Evolutionary conservation across 2,113 vertebrate genomes (phyloP), one percentile per base, ranked within the genome.

Genomic region (Microtus oregoni): DNA sequence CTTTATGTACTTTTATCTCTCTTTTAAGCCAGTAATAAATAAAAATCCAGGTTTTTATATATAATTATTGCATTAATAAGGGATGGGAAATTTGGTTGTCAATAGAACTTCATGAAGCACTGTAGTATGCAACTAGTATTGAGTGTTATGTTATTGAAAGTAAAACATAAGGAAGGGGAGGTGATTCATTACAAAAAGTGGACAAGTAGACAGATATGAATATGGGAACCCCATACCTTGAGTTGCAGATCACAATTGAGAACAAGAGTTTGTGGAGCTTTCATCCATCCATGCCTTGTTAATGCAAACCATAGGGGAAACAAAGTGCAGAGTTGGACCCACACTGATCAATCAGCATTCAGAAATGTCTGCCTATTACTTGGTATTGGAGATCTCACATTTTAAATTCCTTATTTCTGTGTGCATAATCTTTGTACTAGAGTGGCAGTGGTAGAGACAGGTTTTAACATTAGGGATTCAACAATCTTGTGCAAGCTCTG

Each of bases 321-420:
- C 14, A 52, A 52, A 52, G 13, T 52, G 14, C 52, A 52, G 52
- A 52, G 0, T 14, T 52, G 0, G 0, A 52, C 52, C 2, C 52
- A 52, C 52, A 52, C 14, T 52, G 52, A 52, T 52, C 14, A 52
- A 15, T 52, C 73, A 44, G 10, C 4, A 75, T 24, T 3, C 4
- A 41, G 38, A 10, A 44, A 44, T 75, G 5, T 24, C 0, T 44
- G 10, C 0, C 0, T 52, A 52, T 0, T 14, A 52, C 52, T 41
- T 75, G 38, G 4, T 0, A 41, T 2, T 75, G 38, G 22, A 5
- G 0, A 73, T 10, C 0, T 41, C n/a, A 41, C 0, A 2, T 41
- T 24, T 41, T 75, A 20, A 11, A 20, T 41, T 1, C 22, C 4
- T 75, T 75, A 52, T 13, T 41, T 61, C 1, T 9, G 5, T 26